These are phyloP conservation scores for Brotula barbata DNA, from an alignment of 2,797 vertebrate genomes.

Conservation along the genomic window DNA sequence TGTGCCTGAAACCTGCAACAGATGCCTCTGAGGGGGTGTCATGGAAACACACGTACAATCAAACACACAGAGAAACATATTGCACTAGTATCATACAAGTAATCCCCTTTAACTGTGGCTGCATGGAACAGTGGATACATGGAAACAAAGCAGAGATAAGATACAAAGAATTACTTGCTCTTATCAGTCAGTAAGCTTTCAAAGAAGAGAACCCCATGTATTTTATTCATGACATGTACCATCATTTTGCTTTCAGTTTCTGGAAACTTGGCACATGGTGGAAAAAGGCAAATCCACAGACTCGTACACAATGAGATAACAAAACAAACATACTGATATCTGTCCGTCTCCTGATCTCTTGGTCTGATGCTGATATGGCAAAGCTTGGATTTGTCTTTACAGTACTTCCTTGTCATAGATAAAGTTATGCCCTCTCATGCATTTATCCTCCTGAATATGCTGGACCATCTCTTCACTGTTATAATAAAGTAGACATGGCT, in stretches of 20 bases:
- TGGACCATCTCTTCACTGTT: no score
- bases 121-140: conserved; percentile 17
- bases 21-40: conserved; percentile 47
- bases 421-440: not conserved
- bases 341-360: conserved; percentile 21
- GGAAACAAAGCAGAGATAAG: conserved; percentile 25
- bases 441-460: no score
- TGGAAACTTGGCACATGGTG: conserved; percentile 10
- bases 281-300: conserved; percentile 3
- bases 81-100: conserved; percentile 25
- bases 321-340: conserved; percentile 11
- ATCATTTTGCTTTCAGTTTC: conserved; percentile 20
- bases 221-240: conserved; percentile 21
- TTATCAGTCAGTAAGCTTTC: not conserved
- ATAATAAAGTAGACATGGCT: no score
- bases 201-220: not conserved
- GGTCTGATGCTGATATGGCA: conserved; percentile 28
- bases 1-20: conserved; percentile 55
- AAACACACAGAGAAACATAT: conserved; percentile 22
- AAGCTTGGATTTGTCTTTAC: no score
- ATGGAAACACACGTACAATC: conserved; percentile 5
- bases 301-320: conserved; percentile 8
- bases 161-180: conserved; percentile 13
- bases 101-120: conserved; percentile 26
- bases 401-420: no score